Evolutionary conservation across 2,113 vertebrate species (phyloP), one percentile per base, ranked within the genome.

Genomic region (Perca flavescens): DNA sequence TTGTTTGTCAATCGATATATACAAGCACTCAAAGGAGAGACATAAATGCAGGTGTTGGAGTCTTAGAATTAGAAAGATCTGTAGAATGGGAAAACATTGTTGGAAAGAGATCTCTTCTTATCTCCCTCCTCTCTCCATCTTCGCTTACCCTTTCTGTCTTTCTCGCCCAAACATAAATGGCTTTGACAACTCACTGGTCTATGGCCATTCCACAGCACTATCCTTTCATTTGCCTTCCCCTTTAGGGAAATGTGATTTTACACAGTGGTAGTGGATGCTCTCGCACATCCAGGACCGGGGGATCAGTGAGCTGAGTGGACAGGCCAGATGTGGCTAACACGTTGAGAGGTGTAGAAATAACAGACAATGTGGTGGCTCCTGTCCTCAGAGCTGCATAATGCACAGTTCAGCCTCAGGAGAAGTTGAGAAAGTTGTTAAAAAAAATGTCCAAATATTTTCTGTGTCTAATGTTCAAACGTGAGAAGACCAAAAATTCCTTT

Each of bases 161-260:
- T 62, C 56, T 66, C 31, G 2, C 50, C 46, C 71, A 28, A 94
- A 94, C 88, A 73, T 96, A 96, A 97, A 93, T 91, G 92, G 92
- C 95, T 94, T 95, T 96, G 96, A 97, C 96, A 97, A 95, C 94
- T 93, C 89, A 80, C 94, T 95, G 95, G 93, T 96, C 95, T 94
- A 89, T 82, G 92, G 94, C 93, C 89, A 91, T 95, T 96, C 95
- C 95, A 91, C 92, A 93, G 90, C 92, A 91, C 93, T 91, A 91
- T 94, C 87, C 93, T 93, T 95, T 95, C 94, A 95, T 95, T 96
- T 93, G 91, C 95, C 95, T 96, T 92, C 96, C 96, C 95, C 84
- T 95, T 96, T 96, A 96, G 93, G 93, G 92, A 96, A 96, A 96
- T 91, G 91, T 73, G 84, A 94, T 94, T 96, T 92, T 90, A 72